These are phyloP conservation scores for Salvelinus fontinalis DNA, from an alignment of 2,113 vertebrate genomes.

Conservation along the genomic window DNA sequence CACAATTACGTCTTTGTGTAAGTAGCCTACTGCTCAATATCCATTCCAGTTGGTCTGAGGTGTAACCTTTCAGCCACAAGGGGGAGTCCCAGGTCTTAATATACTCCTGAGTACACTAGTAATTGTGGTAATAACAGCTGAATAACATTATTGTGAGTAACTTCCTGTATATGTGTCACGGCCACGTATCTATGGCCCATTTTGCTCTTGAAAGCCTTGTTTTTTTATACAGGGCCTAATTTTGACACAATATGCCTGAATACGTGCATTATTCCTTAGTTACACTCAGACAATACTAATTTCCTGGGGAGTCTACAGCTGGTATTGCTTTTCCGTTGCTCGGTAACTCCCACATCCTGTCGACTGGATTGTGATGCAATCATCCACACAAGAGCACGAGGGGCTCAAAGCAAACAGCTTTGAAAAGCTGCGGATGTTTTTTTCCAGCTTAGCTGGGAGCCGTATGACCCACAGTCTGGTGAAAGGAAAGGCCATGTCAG, in stretches of 20 bases:
- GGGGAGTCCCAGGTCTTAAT: constrained; percentile 8
- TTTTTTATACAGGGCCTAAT: neutral
- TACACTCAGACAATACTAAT: constrained; percentile 13
- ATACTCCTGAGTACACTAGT: neutral
- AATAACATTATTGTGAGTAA: constrained; percentile 20
- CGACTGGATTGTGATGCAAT: constrained; percentile 9
- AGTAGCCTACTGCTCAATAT: neutral
- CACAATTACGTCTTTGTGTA: constrained; percentile 19
- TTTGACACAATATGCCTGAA: neutral
- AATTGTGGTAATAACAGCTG: neutral
- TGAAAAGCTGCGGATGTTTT: constrained; percentile 41
- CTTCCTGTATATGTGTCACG: constrained; percentile 42
- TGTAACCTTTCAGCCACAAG: constrained; percentile 5
- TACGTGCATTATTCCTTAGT: neutral
- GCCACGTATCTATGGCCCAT: constrained; percentile 16
- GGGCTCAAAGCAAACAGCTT: constrained; percentile 17
- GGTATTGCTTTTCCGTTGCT: constrained; percentile 8
- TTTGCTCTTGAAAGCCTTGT: neutral
- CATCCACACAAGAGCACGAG: neutral
- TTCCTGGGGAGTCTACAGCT: constrained; percentile 14
- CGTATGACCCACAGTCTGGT: constrained; percentile 3
- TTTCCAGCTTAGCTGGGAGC: neutral
- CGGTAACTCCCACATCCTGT: constrained; percentile 30
- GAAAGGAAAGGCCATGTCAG: constrained; percentile 12
- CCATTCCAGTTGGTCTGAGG: neutral